Evolutionary conservation across 1,140 invertebrate species (phyloP).

Genomic region (Schlechtendalia chinensis): DNA sequence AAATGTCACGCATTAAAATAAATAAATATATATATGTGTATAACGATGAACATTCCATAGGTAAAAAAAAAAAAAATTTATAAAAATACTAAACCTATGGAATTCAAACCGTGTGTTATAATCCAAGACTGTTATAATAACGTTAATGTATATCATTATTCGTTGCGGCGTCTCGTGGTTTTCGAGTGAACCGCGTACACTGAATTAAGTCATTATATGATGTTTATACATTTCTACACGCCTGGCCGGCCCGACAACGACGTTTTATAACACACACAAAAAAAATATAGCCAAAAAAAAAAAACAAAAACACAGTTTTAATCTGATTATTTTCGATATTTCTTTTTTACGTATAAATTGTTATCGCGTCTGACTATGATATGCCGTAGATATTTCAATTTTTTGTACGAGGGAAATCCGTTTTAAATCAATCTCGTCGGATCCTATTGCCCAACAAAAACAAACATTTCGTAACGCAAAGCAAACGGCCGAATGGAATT

Average conservation of each 20-base stretch:
- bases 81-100: neutral
- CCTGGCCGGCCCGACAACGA: neutral
- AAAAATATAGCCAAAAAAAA: neutral
- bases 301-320: neutral
- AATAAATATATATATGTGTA: too few relatives aligned
- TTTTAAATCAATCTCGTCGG: too few relatives aligned
- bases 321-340: neutral
- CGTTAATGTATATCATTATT: constrained; percentile 2
- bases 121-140: neutral
- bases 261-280: neutral
- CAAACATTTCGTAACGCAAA: too few relatives aligned
- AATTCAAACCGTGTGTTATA: neutral
- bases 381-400: too few relatives aligned
- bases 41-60: too few relatives aligned
- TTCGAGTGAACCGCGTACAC: neutral
- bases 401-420: too few relatives aligned
- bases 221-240: neutral
- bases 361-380: too few relatives aligned
- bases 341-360: neutral
- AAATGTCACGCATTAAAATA: too few relatives aligned
- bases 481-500: too few relatives aligned
- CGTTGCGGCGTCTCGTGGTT: neutral
- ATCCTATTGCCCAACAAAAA: too few relatives aligned
- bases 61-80: neutral
- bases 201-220: constrained; percentile 26